phyloP scores from a whole-genome alignment of 2,797 vertebrate genomes.

The Nannoperca obscura region DNA sequence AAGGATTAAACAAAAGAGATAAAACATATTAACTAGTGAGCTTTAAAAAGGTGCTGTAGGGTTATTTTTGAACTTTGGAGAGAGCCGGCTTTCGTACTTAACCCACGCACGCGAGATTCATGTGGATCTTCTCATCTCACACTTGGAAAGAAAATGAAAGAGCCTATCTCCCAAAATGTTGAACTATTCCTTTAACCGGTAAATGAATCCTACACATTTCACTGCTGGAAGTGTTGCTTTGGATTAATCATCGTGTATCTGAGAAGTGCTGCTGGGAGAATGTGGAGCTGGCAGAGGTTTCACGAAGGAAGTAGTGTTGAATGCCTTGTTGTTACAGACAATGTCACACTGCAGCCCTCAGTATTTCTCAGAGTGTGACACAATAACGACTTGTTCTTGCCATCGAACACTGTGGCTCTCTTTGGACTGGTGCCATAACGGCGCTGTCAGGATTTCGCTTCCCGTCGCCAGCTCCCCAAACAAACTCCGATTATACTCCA shows the following conservation, averaged over 20 bases:
- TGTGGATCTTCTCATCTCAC: background rate
- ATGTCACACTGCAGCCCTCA: constrained; percentile 63
- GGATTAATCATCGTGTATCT: background rate
- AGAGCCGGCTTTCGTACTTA: background rate
- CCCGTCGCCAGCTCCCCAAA: constrained; percentile 54
- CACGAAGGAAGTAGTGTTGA: constrained; percentile 65
- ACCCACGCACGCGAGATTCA: background rate
- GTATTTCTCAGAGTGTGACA: constrained; percentile 69
- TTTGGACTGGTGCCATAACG: constrained; percentile 58
- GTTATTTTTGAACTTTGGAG: background rate
- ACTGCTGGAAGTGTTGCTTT: background rate
- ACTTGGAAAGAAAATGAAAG: background rate
- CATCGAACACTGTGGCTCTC: constrained; percentile 59
- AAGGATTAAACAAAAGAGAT: background rate
- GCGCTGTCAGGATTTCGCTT: constrained; percentile 51
- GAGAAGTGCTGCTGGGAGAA: background rate
- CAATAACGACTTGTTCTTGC: constrained; percentile 80
- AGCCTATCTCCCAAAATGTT: background rate
- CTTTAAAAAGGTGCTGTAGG: background rate
- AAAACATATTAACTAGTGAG: background rate
- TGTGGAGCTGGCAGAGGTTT: constrained; percentile 30
- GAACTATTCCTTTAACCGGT: background rate
- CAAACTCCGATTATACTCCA: constrained; percentile 62
- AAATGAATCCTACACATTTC: background rate
- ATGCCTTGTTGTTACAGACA: constrained; percentile 66